These are phyloP conservation scores for Mustela lutreola DNA, from an alignment of 2,113 vertebrate species.

Conservation along the genomic window DNA sequence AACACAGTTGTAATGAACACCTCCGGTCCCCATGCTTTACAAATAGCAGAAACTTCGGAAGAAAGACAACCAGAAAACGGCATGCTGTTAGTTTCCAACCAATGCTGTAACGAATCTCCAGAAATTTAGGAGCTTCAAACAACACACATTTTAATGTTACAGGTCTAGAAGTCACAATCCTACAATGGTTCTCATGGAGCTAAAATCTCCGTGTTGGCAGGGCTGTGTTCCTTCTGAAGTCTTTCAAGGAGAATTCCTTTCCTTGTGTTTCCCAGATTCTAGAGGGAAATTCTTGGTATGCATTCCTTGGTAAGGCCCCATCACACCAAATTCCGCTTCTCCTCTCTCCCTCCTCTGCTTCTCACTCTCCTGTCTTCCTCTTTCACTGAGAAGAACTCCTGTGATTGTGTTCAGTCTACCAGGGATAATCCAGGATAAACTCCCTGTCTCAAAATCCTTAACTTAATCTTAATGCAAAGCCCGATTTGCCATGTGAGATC, in stretches of 20 bases:
- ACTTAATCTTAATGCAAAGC: constrained; percentile 25
- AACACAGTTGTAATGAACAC: background rate
- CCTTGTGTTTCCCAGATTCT: background rate
- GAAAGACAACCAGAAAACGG: background rate
- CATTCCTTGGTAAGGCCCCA: background rate
- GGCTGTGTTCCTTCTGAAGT: background rate
- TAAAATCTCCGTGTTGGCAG: background rate
- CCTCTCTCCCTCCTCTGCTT: background rate
- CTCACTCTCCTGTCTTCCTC: background rate
- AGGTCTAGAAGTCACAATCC: background rate
- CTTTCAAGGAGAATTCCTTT: background rate
- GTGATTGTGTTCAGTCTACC: background rate
- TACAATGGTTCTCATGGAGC: constrained; percentile 17
- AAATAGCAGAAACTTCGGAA: background rate
- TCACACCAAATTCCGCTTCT: background rate
- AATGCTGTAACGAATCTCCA: background rate
- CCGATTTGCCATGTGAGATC: constrained; percentile 17
- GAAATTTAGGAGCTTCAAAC: background rate
- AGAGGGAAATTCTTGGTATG: background rate
- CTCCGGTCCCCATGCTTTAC: background rate
- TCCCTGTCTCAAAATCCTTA: constrained; percentile 15
- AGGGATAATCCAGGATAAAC: constrained; percentile 49
- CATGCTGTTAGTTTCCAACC: background rate
- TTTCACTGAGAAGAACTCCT: background rate
- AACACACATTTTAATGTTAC: background rate